These are phyloP conservation scores for Lutjanus erythropterus DNA, from an alignment of 2,113 vertebrate genomes.

Conservation along the genomic window DNA sequence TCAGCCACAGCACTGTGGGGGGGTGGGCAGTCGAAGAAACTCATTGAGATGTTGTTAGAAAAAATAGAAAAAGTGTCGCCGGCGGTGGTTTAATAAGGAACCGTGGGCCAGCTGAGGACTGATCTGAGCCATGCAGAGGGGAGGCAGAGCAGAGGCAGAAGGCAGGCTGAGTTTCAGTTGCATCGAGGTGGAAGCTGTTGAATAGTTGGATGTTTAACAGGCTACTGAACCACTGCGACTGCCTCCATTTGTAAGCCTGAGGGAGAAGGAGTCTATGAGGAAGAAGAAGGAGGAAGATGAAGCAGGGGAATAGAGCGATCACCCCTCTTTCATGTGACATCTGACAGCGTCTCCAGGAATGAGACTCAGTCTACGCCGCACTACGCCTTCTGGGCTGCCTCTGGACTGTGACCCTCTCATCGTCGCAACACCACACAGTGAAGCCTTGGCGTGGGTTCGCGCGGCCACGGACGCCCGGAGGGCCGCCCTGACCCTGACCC, in stretches of 20 bases:
- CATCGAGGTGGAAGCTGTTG: conserved; percentile 46
- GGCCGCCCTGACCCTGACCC: conserved; percentile 54
- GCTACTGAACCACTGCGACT: neutral
- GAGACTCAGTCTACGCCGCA: conserved; percentile 22
- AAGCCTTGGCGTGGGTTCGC: conserved; percentile 18
- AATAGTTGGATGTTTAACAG: conserved; percentile 33
- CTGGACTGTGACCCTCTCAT: conserved; percentile 21
- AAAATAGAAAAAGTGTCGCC: conserved; percentile 33
- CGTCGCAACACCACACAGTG: conserved; percentile 4
- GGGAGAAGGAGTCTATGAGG: neutral
- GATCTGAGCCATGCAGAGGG: conserved; percentile 37
- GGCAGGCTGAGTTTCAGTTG: conserved; percentile 7
- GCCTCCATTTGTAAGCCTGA: conserved; percentile 14
- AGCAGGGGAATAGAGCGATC: conserved; percentile 25
- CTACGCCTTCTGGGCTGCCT: conserved; percentile 23
- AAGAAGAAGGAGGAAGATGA: conserved; percentile 22
- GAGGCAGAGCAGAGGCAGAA: conserved; percentile 3
- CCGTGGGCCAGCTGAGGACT: conserved; percentile 46
- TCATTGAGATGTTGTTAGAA: conserved; percentile 61
- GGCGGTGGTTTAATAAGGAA: conserved; percentile 38
- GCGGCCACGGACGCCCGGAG: conserved; percentile 20
- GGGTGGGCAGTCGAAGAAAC: conserved; percentile 49
- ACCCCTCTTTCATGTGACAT: conserved; percentile 38
- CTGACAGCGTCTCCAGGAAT: conserved; percentile 55
- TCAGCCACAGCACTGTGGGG: conserved; percentile 14